phyloP scores from a whole-genome alignment of 37 sponge, comb jelly and placozoan species.

The Aplysina aerophoba region DNA sequence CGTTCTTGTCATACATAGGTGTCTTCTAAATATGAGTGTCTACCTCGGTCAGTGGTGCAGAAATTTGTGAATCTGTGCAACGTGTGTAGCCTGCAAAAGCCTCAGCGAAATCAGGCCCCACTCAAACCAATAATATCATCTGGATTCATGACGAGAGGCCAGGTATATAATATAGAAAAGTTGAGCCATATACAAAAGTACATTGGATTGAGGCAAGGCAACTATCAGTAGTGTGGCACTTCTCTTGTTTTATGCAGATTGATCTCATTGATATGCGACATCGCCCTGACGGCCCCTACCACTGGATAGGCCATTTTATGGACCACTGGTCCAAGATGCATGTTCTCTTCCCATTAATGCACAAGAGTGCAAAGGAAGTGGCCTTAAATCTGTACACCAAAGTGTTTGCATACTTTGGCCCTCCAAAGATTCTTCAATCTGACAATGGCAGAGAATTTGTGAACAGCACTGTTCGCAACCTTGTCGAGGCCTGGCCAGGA shows the following conservation, averaged over 20 bases:
- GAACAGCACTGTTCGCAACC: conserved; percentile 20
- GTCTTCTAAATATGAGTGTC: background rate
- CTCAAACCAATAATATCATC: background rate
- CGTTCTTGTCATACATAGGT: background rate
- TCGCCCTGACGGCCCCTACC: conserved; percentile 53
- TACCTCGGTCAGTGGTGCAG: conserved; percentile 7
- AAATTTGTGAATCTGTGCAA: conserved; percentile 11
- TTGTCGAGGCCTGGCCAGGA: background rate
- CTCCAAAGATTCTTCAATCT: conserved; percentile 21
- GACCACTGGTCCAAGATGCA: conserved; percentile 60
- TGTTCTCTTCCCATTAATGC: conserved; percentile 46
- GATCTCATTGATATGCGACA: conserved; percentile 63
- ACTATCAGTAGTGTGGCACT: background rate
- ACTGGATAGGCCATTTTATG: conserved; percentile 70
- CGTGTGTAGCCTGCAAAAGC: conserved; percentile 12
- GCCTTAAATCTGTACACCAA: conserved; percentile 21
- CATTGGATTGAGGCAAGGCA: background rate
- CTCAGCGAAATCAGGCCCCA: background rate
- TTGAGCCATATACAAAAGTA: background rate
- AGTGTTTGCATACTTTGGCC: conserved; percentile 43
- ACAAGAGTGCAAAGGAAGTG: conserved; percentile 49
- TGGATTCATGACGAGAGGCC: conserved; percentile 21
- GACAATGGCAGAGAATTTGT: conserved; percentile 31
- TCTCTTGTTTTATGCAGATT: conserved; percentile 36
- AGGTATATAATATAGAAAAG: background rate